A percentile compares a stretch with the other conserved stretches of the same genome.
Conservation (phyloP, 2,113 vertebrate genomes). For the Hylia prasina region DNA sequence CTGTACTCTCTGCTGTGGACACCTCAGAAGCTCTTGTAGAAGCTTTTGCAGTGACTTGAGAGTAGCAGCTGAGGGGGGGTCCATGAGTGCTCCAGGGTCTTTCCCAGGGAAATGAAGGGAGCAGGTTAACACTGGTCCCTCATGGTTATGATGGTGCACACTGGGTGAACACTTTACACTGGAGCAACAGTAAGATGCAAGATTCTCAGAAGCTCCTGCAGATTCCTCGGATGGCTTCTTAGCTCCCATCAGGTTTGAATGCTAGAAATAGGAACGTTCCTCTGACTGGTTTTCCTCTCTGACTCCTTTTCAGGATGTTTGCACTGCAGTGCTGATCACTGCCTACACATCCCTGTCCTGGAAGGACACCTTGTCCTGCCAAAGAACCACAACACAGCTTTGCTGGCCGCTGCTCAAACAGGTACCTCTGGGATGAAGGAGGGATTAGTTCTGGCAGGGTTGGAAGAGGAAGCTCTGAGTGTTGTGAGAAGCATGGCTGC, state of each 20-base stretch:
- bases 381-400: constrained; percentile 86
- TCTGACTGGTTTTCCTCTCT: neutral
- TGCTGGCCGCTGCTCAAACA: constrained; percentile 95
- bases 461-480: neutral
- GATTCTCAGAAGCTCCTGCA: neutral
- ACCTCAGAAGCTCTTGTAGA: neutral
- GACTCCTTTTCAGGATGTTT: constrained; percentile 78
- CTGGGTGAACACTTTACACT: neutral
- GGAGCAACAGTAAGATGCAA: neutral
- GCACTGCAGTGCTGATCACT: constrained; percentile 85
- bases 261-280: neutral
- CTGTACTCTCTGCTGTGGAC: neutral
- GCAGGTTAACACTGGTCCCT: neutral
- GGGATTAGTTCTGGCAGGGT: neutral
- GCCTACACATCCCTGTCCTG: constrained; percentile 89
- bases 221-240: neutral
- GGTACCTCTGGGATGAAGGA: constrained; percentile 59
- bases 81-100: neutral
- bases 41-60: neutral
- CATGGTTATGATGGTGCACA: neutral
- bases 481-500: neutral
- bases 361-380: constrained; percentile 92
- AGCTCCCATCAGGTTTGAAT: neutral
- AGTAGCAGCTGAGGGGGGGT: neutral
- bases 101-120: neutral